Evolutionary conservation across 2,113 vertebrate genomes (phyloP).

Genomic region (Bos indicus): DNA sequence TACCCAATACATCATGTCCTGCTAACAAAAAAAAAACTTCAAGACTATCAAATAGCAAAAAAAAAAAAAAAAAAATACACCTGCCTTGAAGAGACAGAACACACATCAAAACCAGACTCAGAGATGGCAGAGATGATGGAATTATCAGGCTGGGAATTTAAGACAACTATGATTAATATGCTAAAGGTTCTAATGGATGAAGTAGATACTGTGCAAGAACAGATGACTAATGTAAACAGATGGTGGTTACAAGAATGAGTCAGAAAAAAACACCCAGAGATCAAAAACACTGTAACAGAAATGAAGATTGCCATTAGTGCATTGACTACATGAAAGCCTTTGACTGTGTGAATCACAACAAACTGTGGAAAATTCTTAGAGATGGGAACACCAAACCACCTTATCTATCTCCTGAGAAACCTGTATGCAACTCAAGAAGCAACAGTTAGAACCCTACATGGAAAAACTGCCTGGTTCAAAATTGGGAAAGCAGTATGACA

Average conservation of each 20-base stretch:
- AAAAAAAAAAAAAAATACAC: neutral
- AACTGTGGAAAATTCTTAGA: neutral
- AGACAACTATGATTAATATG: neutral
- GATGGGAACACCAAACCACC: neutral
- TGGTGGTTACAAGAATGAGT: neutral
- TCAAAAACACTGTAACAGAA: neutral
- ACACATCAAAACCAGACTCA: neutral
- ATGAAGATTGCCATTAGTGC: neutral
- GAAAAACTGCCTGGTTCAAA: neutral
- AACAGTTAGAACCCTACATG: neutral
- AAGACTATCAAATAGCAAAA: neutral
- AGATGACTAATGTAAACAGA: neutral
- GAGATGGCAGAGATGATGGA: neutral
- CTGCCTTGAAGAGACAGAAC: neutral
- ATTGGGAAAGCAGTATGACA: neutral
- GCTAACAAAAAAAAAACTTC: neutral
- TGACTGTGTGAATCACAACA: neutral
- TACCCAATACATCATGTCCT: neutral
- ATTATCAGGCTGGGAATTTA: neutral
- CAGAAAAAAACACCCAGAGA: neutral
- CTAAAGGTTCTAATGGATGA: neutral
- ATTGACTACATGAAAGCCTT: neutral
- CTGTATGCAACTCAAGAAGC: neutral
- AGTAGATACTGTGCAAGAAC: neutral
- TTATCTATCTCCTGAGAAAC: neutral